A percentile compares a stretch with the other conserved stretches of the same genome.
phyloP scores from a whole-genome alignment of 1,140 invertebrate species.

The Drosophila fuyamai region DNA sequence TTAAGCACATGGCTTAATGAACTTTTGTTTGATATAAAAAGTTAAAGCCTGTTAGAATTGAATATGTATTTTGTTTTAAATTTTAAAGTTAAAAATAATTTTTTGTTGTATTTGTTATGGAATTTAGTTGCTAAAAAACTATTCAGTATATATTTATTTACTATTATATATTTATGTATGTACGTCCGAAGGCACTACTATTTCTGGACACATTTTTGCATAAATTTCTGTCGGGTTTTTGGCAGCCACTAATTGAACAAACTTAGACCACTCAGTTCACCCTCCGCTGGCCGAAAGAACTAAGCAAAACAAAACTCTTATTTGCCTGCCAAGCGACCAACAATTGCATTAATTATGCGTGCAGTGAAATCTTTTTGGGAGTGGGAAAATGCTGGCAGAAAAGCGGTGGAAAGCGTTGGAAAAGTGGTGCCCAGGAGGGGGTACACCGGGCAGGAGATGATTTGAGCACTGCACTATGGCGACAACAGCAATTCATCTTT shows the following conservation, averaged over 20 bases:
- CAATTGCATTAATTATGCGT: constrained; percentile 79
- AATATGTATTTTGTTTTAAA: no score
- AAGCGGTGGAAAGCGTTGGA: constrained; percentile 35
- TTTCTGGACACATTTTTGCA: constrained; percentile 8
- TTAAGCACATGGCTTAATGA: not conserved
- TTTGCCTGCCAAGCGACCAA: constrained; percentile 40
- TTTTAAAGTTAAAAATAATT: no score
- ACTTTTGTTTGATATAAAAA: not conserved
- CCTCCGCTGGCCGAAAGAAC: constrained; percentile 22
- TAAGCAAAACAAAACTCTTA: constrained; percentile 33
- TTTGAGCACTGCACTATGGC: constrained; percentile 18
- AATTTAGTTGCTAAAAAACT: no score
- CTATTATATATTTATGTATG: no score
- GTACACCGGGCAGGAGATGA: not conserved
- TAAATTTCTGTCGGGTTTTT: not conserved
- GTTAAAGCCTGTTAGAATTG: not conserved
- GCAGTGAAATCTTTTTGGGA: constrained; percentile 43
- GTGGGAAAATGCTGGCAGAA: constrained; percentile 48
- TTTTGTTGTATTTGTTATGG: no score
- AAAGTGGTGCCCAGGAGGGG: constrained; percentile 10
- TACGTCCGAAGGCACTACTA: not conserved
- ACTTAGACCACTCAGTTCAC: constrained; percentile 24
- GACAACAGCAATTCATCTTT: constrained; percentile 76
- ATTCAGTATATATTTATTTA: no score
- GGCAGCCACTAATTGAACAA: constrained; percentile 45